Conservation (phyloP, 2,113 vertebrate genomes). For the Calidris pugnax region DNA sequence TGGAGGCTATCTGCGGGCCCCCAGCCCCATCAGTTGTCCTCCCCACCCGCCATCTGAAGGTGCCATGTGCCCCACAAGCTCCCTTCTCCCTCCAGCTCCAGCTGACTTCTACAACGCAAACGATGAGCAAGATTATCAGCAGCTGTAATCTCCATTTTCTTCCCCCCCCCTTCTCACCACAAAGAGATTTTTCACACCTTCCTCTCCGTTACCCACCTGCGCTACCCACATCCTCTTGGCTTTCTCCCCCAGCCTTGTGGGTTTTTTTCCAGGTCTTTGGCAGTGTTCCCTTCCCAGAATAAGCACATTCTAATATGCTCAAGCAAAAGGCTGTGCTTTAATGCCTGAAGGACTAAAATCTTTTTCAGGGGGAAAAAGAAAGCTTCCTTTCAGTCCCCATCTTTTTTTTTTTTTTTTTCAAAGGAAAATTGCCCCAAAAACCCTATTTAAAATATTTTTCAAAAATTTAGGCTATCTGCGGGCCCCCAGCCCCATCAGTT, state of each 20-base stretch:
- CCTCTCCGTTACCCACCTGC: background rate
- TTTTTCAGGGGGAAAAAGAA: background rate
- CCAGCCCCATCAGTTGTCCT: background rate
- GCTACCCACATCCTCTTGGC: conserved; percentile 5
- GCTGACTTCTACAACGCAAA: background rate
- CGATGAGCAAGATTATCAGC: background rate
- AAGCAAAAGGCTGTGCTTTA: background rate
- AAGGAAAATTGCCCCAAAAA: background rate
- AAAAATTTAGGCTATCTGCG: no score
- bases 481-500: no score
- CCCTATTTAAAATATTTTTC: background rate
- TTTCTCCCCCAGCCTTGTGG: background rate
- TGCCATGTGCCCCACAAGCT: fast-evolving
- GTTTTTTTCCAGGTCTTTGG: background rate
- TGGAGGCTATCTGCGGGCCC: background rate
- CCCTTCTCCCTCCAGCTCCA: background rate
- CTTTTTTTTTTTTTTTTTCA: background rate
- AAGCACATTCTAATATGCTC: background rate
- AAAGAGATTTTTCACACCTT: conserved; percentile 30
- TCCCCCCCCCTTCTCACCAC: background rate
- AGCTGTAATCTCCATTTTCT: background rate
- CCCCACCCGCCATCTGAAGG: fast-evolving
- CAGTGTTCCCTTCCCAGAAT: background rate
- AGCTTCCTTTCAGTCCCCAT: background rate
- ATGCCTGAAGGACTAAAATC: background rate